phyloP scores from a whole-genome alignment of 2,797 vertebrate genomes.

The Paratrypauchen microcephalus region DNA sequence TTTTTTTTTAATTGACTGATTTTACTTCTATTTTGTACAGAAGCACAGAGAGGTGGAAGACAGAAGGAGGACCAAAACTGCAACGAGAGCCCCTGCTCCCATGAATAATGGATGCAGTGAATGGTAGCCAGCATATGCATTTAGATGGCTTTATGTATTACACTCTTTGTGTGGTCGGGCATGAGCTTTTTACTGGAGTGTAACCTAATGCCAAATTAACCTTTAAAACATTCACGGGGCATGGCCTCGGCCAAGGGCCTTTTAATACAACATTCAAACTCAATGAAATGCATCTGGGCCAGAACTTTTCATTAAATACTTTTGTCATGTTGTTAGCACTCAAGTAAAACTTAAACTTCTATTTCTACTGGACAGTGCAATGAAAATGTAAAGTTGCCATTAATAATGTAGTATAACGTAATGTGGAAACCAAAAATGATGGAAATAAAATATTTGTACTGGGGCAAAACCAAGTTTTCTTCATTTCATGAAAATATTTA shows the following conservation, averaged over 20 bases:
- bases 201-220: constrained; percentile 63
- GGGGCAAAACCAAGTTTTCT: too few species aligned
- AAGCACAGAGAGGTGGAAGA: constrained; percentile 19
- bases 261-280: constrained; percentile 29
- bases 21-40: background rate
- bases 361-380: background rate
- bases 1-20: too few species aligned
- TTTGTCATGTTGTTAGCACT: constrained; percentile 15
- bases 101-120: constrained; percentile 67
- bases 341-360: background rate
- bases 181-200: constrained; percentile 53
- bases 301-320: constrained; percentile 21
- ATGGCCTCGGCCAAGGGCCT: constrained; percentile 26
- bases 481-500: too few species aligned
- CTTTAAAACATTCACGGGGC: constrained; percentile 46
- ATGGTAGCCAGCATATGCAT: constrained; percentile 61
- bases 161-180: constrained; percentile 37
- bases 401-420: too few species aligned
- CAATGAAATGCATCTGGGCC: constrained; percentile 24
- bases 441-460: too few species aligned
- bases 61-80: constrained; percentile 39
- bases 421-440: too few species aligned
- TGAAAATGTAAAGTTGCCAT: background rate
- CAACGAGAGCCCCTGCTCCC: constrained; percentile 43
- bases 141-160: constrained; percentile 64